Percentiles rank a stretch among this genome's conserved stretches.
Evolutionary conservation across 1,140 invertebrate species (phyloP).

Genomic region (Aphelenchoides fujianensis): DNA sequence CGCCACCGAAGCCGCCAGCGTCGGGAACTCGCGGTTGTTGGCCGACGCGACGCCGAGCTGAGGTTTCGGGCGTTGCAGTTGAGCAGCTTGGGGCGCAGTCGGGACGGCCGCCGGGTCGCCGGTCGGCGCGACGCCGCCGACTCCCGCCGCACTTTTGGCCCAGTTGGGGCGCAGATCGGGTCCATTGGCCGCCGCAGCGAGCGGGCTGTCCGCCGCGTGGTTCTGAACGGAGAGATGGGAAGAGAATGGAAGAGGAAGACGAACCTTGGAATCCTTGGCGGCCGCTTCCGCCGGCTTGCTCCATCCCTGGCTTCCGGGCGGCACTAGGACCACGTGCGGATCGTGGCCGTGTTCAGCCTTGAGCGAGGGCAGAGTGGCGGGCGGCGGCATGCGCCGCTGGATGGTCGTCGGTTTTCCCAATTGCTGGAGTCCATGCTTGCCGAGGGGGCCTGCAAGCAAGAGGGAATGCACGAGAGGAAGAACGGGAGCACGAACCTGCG

Average conservation of each 20-base stretch:
- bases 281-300: slow-evolving; percentile 40
- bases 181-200: slow-evolving; percentile 21
- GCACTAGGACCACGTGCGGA: slow-evolving; percentile 54
- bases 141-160: slow-evolving; percentile 45
- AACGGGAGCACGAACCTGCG: slow-evolving; percentile 35
- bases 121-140: background rate
- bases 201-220: slow-evolving; percentile 27
- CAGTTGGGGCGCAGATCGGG: slow-evolving; percentile 55
- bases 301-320: slow-evolving; percentile 60
- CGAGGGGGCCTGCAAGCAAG: slow-evolving; percentile 44
- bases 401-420: slow-evolving; percentile 55
- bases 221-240: slow-evolving; percentile 13
- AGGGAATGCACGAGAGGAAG: slow-evolving; percentile 18
- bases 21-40: slow-evolving; percentile 53
- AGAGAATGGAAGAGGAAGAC: background rate
- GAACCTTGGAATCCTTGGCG: slow-evolving; percentile 2
- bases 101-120: slow-evolving; percentile 19
- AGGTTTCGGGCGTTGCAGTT: slow-evolving; percentile 18
- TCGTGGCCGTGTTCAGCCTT: slow-evolving; percentile 60
- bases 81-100: slow-evolving; percentile 1
- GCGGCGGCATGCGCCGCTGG: slow-evolving; percentile 62
- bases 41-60: slow-evolving; percentile 18
- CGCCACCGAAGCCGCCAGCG: slow-evolving; percentile 43
- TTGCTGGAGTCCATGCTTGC: slow-evolving; percentile 54
- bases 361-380: slow-evolving; percentile 59